phyloP scores from a whole-genome alignment of 2,888 invertebrate genomes.

The Autographa pulchrina region DNA sequence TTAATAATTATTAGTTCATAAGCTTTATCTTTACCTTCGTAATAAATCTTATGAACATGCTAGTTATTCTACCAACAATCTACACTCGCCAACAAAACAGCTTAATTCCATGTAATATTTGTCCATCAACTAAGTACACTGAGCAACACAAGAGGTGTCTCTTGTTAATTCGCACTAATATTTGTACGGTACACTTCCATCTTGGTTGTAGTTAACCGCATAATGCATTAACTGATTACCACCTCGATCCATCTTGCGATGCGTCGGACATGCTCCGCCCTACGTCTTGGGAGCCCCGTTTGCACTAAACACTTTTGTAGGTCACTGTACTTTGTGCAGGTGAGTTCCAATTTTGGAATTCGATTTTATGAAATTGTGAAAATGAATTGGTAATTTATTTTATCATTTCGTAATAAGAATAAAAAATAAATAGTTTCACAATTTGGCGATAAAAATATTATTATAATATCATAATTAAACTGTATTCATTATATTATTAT shows the following conservation, averaged over 20 bases:
- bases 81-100: slow-evolving; percentile 18
- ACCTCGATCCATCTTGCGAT: slow-evolving; percentile 83
- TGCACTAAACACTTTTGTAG: slow-evolving; percentile 46
- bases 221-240: slow-evolving; percentile 88
- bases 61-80: slow-evolving; percentile 26
- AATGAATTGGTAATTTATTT: no score
- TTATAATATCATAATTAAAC: no score
- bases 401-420: no score
- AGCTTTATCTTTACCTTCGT: slow-evolving; percentile 20
- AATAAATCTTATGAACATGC: neutral
- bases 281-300: slow-evolving; percentile 69
- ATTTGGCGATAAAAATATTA: no score
- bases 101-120: slow-evolving; percentile 48
- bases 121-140: slow-evolving; percentile 44
- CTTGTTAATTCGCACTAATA: slow-evolving; percentile 77
- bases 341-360: slow-evolving; percentile 27
- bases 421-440: no score
- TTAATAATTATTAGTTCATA: no score
- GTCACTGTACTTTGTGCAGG: slow-evolving; percentile 44
- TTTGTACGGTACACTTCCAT: slow-evolving; percentile 71
- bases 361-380: neutral
- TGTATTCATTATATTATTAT: no score
- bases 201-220: slow-evolving; percentile 80
- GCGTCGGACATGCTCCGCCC: slow-evolving; percentile 77
- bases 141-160: slow-evolving; percentile 63